These are phyloP conservation scores for Eulemur coronatus DNA, from an alignment of 2,797 vertebrate species.

Conservation along the genomic window DNA sequence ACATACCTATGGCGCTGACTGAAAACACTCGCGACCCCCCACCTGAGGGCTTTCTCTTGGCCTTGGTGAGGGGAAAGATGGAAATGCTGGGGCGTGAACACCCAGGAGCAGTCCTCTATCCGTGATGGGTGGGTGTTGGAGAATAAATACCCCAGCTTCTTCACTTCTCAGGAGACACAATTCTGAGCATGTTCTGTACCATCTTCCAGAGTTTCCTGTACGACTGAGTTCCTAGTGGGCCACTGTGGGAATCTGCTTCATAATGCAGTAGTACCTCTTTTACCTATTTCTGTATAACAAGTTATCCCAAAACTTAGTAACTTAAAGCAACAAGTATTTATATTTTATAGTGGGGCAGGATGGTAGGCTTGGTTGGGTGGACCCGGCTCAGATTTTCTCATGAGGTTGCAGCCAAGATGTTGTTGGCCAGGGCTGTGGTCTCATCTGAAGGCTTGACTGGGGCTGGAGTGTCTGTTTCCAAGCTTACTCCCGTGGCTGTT, in stretches of 20 bases:
- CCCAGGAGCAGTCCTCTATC: not conserved
- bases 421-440: not conserved
- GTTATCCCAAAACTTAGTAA: not conserved
- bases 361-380: not conserved
- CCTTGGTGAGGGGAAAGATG: not conserved
- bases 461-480: not conserved
- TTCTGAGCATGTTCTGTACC: fast-evolving
- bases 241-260: not conserved
- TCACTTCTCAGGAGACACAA: fast-evolving
- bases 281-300: not conserved
- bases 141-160: not conserved
- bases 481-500: not conserved
- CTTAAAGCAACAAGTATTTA: not conserved
- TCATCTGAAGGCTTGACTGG: not conserved
- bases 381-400: not conserved
- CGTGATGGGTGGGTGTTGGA: not conserved
- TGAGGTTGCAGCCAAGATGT: not conserved
- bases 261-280: not conserved
- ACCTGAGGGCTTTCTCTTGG: not conserved
- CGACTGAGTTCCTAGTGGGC: not conserved
- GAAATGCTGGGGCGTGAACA: not conserved
- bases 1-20: fast-evolving
- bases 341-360: not conserved
- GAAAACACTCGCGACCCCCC: too few species aligned
- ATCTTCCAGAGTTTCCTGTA: not conserved